phyloP scores from a whole-genome alignment of 2,113 vertebrate species.

The Aptenodytes patagonicus region DNA sequence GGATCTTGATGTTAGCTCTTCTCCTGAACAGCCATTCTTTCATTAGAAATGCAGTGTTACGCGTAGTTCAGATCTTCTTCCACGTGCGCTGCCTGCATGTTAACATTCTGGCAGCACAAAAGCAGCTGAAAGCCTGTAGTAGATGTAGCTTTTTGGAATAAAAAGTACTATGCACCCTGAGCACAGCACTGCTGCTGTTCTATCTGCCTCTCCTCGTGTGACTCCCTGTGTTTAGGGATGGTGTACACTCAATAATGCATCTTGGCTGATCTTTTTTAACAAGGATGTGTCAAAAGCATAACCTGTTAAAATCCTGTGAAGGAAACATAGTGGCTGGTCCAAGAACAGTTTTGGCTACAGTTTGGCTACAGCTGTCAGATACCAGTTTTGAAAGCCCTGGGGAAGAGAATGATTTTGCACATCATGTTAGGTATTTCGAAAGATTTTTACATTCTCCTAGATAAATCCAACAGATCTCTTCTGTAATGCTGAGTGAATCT shows the following conservation, averaged over 20 bases:
- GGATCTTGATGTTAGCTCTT: not conserved
- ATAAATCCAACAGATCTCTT: not conserved
- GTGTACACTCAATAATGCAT: accelerated
- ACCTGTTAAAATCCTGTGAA: not conserved
- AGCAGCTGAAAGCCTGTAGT: not conserved
- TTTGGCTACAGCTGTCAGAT: not conserved
- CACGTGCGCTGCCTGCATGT: not conserved
- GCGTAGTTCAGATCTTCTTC: not conserved
- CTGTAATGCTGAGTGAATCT: not conserved
- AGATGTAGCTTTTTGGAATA: not conserved
- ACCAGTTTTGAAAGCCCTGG: not conserved
- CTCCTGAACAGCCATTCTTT: not conserved
- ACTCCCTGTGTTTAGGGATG: not conserved
- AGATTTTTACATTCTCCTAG: not conserved
- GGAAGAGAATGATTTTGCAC: not conserved
- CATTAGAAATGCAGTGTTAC: not conserved
- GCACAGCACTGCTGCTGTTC: not conserved
- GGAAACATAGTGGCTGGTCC: not conserved
- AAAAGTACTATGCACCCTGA: not conserved
- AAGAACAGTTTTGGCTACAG: not conserved
- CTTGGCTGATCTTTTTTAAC: not conserved
- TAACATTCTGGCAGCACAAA: not conserved
- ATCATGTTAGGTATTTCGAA: not conserved
- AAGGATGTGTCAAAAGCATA: not conserved
- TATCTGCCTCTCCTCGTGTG: accelerated